Evolutionary conservation across 2,797 vertebrate species (phyloP).

Genomic region (Pempheris klunzingeri): DNA sequence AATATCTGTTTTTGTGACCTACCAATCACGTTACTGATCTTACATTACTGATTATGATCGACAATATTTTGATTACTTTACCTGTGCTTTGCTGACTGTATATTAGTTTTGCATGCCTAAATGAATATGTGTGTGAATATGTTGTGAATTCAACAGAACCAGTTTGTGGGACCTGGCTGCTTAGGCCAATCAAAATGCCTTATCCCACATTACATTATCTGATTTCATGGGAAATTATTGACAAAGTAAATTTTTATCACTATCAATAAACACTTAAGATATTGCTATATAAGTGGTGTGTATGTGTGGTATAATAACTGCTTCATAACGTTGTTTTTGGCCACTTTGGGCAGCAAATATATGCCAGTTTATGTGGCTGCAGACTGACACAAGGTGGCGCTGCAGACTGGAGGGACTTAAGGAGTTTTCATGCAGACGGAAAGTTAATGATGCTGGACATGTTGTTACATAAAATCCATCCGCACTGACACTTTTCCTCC

Average conservation of each 20-base stretch:
- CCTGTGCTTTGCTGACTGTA: slow-evolving; percentile 11
- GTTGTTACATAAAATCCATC: not conserved
- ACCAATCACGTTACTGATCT: slow-evolving; percentile 3
- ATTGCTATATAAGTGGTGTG: not conserved
- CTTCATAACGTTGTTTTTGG: not conserved
- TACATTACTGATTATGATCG: not conserved
- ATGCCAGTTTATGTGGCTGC: no score
- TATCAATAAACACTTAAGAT: slow-evolving; percentile 30
- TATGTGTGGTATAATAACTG: not conserved
- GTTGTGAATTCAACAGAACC: slow-evolving; percentile 11
- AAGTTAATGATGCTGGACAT: slow-evolving; percentile 1
- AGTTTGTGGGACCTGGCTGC: slow-evolving; percentile 30
- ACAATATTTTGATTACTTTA: slow-evolving; percentile 19
- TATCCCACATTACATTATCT: slow-evolving; percentile 22
- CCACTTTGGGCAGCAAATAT: not conserved
- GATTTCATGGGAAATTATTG: slow-evolving; percentile 18
- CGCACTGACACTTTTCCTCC: not conserved
- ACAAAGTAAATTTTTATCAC: slow-evolving; percentile 5
- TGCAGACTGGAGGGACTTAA: slow-evolving; percentile 9
- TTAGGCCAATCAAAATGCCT: slow-evolving; percentile 9
- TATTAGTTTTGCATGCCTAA: slow-evolving; percentile 46
- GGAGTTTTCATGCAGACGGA: not conserved
- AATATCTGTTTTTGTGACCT: slow-evolving; percentile 10
- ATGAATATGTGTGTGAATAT: slow-evolving; percentile 33
- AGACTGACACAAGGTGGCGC: slow-evolving; percentile 61